Evolutionary conservation across 2,113 vertebrate genomes (phyloP), one percentile per base, ranked within the genome.

Genomic region (Ranitomeya variabilis): DNA sequence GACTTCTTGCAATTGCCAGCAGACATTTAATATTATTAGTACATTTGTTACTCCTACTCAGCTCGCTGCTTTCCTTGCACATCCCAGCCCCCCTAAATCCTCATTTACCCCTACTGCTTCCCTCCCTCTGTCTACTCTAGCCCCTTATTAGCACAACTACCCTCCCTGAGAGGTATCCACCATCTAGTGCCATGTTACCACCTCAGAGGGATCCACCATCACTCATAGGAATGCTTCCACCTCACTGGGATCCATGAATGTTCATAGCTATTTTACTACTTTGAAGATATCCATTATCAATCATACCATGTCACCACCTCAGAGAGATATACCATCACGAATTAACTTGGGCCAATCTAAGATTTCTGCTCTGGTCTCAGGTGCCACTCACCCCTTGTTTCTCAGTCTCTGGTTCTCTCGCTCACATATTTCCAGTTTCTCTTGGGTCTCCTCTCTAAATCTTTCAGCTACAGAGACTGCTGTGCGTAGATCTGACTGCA

Each of bases 401-500:
- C 74, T n/a, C 51, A 80, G 62, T 37, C 62, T 87, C 60, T 92
- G 92, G 11, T 91, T 91, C 13, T 79, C 84, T 83, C 91, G 90
- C 55, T 95, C 90, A 0, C 19, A 55, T 69, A 3, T 80, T 0
- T 82, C 83, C 62, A 96, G 89, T 85, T 96, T 95, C 57, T 96
- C 95, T 67, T 96, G 95, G 0, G 95, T 93, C 89, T 96, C 96
- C 0, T 91, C 92, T 51, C 94, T 92, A 74, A 96, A 90, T 19
- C 95, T 91, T 87, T 96, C 95, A 0, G 95, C 95, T 54, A 96
- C 95, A 0, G 95, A 90, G 51, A 96, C 94, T 0, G 96, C 96
- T 90, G 95, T 95, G 92, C 96, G 95, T 19, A 96, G 93, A 91
- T 96, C 96, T 9, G 94, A 90, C 92, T 96, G 96, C 91, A 96